Base-by-base conservation (phyloP, 1,140 invertebrate species). In the Pseudomyrmex gracilis region DNA sequence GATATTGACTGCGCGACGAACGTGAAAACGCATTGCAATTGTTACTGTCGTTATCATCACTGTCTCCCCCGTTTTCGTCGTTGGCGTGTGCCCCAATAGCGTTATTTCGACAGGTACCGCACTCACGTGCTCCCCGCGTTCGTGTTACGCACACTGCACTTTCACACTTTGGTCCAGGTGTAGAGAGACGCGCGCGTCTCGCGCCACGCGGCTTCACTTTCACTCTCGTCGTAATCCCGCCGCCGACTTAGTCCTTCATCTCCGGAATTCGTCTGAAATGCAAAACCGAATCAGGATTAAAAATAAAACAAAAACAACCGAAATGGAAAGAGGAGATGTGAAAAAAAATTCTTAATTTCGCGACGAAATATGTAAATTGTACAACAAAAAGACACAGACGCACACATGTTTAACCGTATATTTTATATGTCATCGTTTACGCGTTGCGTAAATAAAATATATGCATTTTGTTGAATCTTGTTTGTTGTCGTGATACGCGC, bases 121-220 rank as follows among this genome's bases (percentile, higher is more conserved):
- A 43, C 60, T 43, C 53, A 70, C 66, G 64, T 76, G 24, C 70
- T 24, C 20, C 76, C 10, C 20, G 7, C 34, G 53, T 57, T 57
- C 53, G 64, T 78, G 55, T 77, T 78, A 68, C 64, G 64, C 64
- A 78, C 76, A 70, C 76, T 58, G 76, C 66, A 71, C 76, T 80
- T 80, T 80, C 76, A 71, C 66, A 70, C 66, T 45, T 45, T 80
- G 76, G 76, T 71, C 66, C 76, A 80, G 43, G 76, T 47, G 47
- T n/a, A n/a, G n/a, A n/a, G n/a, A 47, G 15, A 60, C 66, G 20
- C 43, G 67, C 53, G 51, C 58, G n/a, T n/a, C n/a, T n/a, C n/a
- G n/a, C 55, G 13, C 58, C 24, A 24, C 71, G 34, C 60, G 20
- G 71, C 68, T 76, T 61, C 68, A 61, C 71, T 82, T 82, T 82